Evolutionary conservation across 2,888 invertebrate genomes (phyloP).

Genomic region (Globia sparganii): DNA sequence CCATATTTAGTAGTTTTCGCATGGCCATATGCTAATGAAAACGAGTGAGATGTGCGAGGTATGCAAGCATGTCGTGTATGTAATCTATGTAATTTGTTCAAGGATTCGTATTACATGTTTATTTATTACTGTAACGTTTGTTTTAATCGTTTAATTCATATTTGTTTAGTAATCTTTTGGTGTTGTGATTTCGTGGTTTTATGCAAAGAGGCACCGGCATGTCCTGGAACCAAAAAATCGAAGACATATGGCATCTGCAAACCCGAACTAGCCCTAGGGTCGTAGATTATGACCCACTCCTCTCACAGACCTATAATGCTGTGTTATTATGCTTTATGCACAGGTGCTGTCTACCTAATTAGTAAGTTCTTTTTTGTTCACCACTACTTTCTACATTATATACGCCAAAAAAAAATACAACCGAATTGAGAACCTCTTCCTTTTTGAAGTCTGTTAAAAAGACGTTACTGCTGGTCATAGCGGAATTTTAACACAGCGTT

Average conservation of each 20-base stretch:
- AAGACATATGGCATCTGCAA: too few relatives aligned
- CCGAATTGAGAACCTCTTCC: too few relatives aligned
- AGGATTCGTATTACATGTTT: conserved; percentile 52
- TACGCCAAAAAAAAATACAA: too few relatives aligned
- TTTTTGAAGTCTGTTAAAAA: too few relatives aligned
- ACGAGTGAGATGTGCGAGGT: conserved; percentile 27
- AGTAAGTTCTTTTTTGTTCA: background rate
- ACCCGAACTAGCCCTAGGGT: background rate
- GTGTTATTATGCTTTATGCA: too few relatives aligned
- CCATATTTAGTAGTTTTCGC: conserved; percentile 27
- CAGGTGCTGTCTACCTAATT: background rate
- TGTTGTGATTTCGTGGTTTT: conserved; percentile 12
- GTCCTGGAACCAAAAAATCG: too few relatives aligned
- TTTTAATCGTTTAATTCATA: conserved; percentile 24
- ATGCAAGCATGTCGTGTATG: conserved; percentile 48
- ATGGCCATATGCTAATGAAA: conserved; percentile 45
- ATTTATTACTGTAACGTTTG: conserved; percentile 42
- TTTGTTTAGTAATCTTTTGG: conserved; percentile 41
- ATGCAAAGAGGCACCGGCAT: background rate
- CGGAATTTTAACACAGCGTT: background rate
- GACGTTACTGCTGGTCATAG: background rate
- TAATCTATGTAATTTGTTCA: conserved; percentile 65
- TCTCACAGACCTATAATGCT: background rate
- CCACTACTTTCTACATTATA: background rate
- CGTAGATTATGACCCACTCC: background rate